Evolutionary conservation across 2,888 invertebrate genomes (phyloP), one percentile per base, ranked within the genome.

Genomic region (Merodon equestris): DNA sequence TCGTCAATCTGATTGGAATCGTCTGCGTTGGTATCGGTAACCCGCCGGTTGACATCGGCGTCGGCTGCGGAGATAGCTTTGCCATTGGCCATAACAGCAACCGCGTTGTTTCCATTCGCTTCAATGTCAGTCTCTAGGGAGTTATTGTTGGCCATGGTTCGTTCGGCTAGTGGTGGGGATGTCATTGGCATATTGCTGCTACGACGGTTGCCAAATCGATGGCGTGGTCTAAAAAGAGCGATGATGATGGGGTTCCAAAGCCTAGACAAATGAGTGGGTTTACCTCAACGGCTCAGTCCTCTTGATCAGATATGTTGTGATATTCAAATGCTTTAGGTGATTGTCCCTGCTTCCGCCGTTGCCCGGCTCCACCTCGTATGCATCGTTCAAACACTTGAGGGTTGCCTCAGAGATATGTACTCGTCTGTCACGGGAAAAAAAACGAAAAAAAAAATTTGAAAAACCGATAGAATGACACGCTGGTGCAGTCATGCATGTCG

Each of bases 371-470:
- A 98, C 96, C 84, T 97, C 97, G 86, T 98, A 99, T 9, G 95
- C 94, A 9, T 94, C 95, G 84, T 94, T 93, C 76, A 99, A 90
- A 85, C 94, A 97, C 73, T 93, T 93, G 38, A 95, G 90, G 0
- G 98, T 98, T 5, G 96, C 94, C 83, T 95, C 93, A 0, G 98
- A 98, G 85, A 99, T 98, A 88, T 99, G 99, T 1, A 99, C 97
- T 63, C 97, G 94, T 9, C 98, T 98, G 66, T 17, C 19, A 34
- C n/a, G n/a, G n/a, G n/a, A n/a, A n/a, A n/a, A n/a, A n/a, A 27
- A 2, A 27, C 27, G 7, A 27, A 27, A 27, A 27, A 27, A 27
- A 27, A 7, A 27, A 27, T 27, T 27, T 27, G 27, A 27, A 27
- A 27, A 27, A 56, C 27, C 57, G 50, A 4, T 27, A 2, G 27